Conservation (phyloP, 2,888 invertebrate species). For the Mythimna ferrago region DNA sequence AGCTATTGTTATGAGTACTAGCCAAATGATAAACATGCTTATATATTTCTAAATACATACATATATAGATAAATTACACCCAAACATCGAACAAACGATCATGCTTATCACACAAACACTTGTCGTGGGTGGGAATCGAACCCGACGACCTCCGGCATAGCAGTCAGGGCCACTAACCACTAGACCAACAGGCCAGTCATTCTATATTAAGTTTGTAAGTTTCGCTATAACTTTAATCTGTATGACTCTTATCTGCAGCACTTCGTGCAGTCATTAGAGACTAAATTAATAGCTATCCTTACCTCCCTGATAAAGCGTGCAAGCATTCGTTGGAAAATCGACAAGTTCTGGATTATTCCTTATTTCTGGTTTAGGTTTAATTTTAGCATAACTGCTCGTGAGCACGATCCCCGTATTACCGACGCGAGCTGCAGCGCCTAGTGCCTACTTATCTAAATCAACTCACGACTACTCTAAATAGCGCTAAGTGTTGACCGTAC, state of each 20-base stretch:
- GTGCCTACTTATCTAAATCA: conserved; percentile 57
- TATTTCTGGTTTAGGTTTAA: conserved; percentile 47
- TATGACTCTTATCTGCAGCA: background rate
- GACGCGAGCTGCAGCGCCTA: conserved; percentile 39
- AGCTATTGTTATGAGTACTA: no score
- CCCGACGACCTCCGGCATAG: no score
- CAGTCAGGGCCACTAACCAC: no score
- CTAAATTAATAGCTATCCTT: background rate
- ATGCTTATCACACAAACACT: no score
- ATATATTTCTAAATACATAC: no score
- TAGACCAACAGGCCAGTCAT: no score
- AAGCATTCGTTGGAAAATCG: conserved; percentile 3
- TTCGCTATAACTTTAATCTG: background rate
- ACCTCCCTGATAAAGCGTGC: conserved; percentile 20
- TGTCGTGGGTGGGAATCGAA: no score
- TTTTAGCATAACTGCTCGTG: conserved; percentile 57
- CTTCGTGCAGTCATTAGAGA: conserved; percentile 26
- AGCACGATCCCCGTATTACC: conserved; percentile 57
- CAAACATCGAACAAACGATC: no score
- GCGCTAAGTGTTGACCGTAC: conserved; percentile 4
- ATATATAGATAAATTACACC: no score
- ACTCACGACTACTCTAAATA: conserved; percentile 55
- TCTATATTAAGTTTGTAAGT: no score
- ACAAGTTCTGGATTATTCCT: conserved; percentile 32
- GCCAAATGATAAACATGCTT: no score